Evolutionary conservation across 2,113 vertebrate species (phyloP), one percentile per base, ranked within the genome.

Genomic region (Physeter macrocephalus): DNA sequence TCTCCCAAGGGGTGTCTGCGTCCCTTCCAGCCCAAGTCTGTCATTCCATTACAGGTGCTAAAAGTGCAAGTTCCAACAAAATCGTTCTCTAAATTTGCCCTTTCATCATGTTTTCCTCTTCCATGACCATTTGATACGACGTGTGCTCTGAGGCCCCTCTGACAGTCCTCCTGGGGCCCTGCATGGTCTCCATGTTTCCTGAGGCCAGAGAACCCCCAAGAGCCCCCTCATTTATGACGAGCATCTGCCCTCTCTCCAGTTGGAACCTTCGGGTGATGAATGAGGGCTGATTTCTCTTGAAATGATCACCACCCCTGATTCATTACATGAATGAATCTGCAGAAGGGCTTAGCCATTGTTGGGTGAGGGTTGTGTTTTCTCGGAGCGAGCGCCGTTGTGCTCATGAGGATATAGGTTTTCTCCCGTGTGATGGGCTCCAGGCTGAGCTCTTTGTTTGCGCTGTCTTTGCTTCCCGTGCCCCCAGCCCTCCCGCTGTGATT

Each of bases 241-340:
- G 54, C 74, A 8, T 21, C 46, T 36, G 27, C 77, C 93, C 62
- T 39, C 54, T 41, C 57, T 41, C 41, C 74, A 64, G 59, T 46
- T 7, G 8, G 23, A 93, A 57, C 52, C 67, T 49, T 71, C 31
- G 0, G 46, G 77, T 15, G 71, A 85, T 77, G 97, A 97, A 93
- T 88, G 69, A 75, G 84, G 39, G 43, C 92, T 98, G 95, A 90
- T 94, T 97, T 86, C 82, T 78, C 69, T 84, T 82, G 82, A 62
- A 31, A 34, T 15, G 74, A n/a, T 84, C 74, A 8, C 81, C 80
- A 25, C 75, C 88, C 39, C 93, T 23, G 1, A 59, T 34, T 87
- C 67, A 84, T 31, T 31, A 4, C 69, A 52, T 15, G 17, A 52
- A 52, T 18, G 52, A 52, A 52, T 52, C 52, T 18, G 52, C 15